Percentiles rank a stretch among this genome's conserved stretches.
These are phyloP conservation scores for Paracentrotus lividus DNA, from an alignment of 53 echinoderm and acorn worm species.

Conservation along the genomic window DNA sequence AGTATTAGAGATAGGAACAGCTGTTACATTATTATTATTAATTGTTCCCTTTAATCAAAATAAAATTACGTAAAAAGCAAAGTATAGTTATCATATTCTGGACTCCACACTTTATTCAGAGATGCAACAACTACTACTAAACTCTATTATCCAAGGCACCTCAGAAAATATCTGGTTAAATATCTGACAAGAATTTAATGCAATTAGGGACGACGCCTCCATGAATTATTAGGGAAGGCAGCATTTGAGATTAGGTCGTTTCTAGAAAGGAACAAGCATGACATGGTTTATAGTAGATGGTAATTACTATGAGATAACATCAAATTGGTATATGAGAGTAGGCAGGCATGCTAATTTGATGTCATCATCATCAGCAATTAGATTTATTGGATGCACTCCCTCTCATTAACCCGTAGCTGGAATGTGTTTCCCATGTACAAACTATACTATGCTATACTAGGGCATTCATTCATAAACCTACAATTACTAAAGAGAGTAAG, in stretches of 20 bases:
- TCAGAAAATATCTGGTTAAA: conserved; percentile 6
- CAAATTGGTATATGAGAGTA: conserved; percentile 30
- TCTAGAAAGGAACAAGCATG: neutral
- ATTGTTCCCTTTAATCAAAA: too few relatives aligned
- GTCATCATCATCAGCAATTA: conserved; percentile 54
- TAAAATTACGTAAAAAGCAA: too few relatives aligned
- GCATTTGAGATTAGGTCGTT: neutral
- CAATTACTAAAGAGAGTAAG: neutral
- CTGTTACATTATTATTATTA: too few relatives aligned
- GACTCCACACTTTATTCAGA: neutral
- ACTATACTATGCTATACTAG: neutral
- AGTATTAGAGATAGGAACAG: neutral
- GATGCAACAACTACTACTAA: neutral
- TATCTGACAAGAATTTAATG: conserved; percentile 37
- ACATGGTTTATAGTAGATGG: neutral
- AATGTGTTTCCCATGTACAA: neutral
- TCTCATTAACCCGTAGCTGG: neutral
- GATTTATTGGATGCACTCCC: conserved; percentile 33
- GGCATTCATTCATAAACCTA: neutral
- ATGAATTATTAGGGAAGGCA: conserved; percentile 34
- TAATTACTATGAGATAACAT: conserved; percentile 17
- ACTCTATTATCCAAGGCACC: neutral
- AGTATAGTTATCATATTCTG: neutral
- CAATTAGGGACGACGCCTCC: conserved; percentile 17
- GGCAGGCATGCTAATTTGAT: conserved; percentile 24